Evolutionary conservation across 2,113 vertebrate species (phyloP).

Genomic region (Leptodactylus fuscus): DNA sequence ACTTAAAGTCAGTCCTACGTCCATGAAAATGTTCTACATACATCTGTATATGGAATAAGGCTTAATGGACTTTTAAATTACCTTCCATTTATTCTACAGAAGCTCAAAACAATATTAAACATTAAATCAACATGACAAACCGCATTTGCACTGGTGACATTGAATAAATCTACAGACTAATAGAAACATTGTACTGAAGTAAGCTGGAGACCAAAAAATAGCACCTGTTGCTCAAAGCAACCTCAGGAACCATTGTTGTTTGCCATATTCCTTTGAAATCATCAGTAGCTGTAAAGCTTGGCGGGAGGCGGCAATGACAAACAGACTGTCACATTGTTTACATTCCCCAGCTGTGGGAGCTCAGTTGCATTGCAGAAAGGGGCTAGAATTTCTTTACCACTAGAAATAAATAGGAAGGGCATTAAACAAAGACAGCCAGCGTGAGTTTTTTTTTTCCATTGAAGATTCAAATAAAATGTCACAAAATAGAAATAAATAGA

Average conservation of each 20-base stretch:
- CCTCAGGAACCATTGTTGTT: slow-evolving; percentile 23
- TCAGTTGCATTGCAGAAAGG: slow-evolving; percentile 33
- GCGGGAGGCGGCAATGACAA: slow-evolving; percentile 42
- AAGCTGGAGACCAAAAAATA: neutral
- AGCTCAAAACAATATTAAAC: neutral
- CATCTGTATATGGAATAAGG: neutral
- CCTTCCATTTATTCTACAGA: neutral
- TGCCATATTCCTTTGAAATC: slow-evolving; percentile 21
- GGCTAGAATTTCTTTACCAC: slow-evolving; percentile 34
- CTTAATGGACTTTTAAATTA: neutral
- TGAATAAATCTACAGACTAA: slow-evolving; percentile 23
- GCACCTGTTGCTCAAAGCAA: slow-evolving; percentile 26
- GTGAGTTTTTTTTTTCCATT: neutral
- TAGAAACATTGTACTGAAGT: neutral
- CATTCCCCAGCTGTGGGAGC: neutral
- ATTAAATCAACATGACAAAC: neutral
- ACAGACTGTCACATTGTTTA: slow-evolving; percentile 37
- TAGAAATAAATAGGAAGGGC: slow-evolving; percentile 30
- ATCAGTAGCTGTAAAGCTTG: slow-evolving; percentile 11
- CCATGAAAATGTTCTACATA: neutral
- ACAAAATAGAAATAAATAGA: neutral
- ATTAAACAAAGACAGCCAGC: slow-evolving; percentile 32
- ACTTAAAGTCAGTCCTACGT: neutral
- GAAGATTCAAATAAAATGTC: neutral
- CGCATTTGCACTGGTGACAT: neutral